phyloP scores from a whole-genome alignment of 2,797 vertebrate genomes.

The Notamacropus eugenii region DNA sequence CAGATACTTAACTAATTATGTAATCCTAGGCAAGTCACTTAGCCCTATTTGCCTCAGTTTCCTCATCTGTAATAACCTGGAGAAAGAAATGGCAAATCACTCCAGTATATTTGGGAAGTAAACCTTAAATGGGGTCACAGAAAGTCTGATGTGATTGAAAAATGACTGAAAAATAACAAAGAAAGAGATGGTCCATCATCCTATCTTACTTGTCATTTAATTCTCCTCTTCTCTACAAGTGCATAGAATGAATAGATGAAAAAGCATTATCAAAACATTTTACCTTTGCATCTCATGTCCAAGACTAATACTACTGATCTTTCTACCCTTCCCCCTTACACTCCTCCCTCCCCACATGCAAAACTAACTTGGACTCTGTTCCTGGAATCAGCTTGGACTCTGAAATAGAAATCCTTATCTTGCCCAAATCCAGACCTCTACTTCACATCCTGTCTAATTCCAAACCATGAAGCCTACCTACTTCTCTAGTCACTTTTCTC shows the following conservation, averaged over 20 bases:
- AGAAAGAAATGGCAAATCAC: neutral
- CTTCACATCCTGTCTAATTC: neutral
- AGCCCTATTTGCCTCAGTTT: neutral
- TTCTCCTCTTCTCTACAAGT: neutral
- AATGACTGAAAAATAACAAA: neutral
- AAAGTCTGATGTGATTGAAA: neutral
- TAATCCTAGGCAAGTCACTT: slow-evolving; percentile 1
- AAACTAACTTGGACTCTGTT: neutral
- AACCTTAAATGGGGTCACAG: neutral
- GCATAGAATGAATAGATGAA: neutral
- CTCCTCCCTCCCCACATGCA: neutral
- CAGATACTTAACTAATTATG: neutral
- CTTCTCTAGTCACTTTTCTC: neutral
- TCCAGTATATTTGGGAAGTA: neutral
- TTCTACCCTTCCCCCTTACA: neutral
- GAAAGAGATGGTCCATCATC: neutral
- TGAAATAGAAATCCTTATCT: neutral
- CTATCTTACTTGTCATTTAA: neutral
- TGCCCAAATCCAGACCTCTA: neutral
- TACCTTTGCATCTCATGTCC: neutral
- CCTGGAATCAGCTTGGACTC: neutral
- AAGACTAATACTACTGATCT: neutral
- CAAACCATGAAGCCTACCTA: neutral
- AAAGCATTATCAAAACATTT: neutral
- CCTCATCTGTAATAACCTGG: neutral